These are phyloP conservation scores for Idaea dimidiata DNA, from an alignment of 2,888 invertebrate species.

Conservation along the genomic window DNA sequence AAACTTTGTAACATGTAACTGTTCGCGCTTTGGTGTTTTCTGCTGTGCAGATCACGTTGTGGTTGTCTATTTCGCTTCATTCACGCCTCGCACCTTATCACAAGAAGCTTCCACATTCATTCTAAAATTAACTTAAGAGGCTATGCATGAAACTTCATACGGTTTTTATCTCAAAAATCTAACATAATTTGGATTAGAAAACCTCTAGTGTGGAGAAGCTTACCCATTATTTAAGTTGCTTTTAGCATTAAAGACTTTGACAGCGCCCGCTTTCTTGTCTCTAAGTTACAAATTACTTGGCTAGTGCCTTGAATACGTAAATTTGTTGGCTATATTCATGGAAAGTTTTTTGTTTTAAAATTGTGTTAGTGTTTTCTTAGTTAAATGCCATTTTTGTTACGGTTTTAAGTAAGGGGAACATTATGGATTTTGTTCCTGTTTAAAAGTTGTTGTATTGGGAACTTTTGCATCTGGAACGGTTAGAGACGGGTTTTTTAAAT, in stretches of 20 bases:
- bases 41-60: too few species aligned
- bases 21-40: too few species aligned
- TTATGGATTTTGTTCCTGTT: too few species aligned
- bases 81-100: too few species aligned
- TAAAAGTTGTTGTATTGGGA: too few species aligned
- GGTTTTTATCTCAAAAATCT: neutral
- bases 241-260: slow-evolving; percentile 1
- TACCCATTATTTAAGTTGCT: neutral
- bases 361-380: neutral
- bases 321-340: slow-evolving; percentile 15
- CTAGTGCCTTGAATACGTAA: slow-evolving; percentile 23
- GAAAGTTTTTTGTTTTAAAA: slow-evolving; percentile 11
- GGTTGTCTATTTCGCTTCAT: too few species aligned
- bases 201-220: neutral
- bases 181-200: neutral
- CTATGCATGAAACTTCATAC: neutral
- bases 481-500: too few species aligned
- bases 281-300: slow-evolving; percentile 15
- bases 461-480: too few species aligned
- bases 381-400: neutral
- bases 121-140: neutral
- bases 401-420: neutral
- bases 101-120: too few species aligned
- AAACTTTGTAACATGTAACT: too few species aligned
- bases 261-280: neutral